Evolutionary conservation across 2,113 vertebrate species (phyloP).

Genomic region (Petroica traversi): DNA sequence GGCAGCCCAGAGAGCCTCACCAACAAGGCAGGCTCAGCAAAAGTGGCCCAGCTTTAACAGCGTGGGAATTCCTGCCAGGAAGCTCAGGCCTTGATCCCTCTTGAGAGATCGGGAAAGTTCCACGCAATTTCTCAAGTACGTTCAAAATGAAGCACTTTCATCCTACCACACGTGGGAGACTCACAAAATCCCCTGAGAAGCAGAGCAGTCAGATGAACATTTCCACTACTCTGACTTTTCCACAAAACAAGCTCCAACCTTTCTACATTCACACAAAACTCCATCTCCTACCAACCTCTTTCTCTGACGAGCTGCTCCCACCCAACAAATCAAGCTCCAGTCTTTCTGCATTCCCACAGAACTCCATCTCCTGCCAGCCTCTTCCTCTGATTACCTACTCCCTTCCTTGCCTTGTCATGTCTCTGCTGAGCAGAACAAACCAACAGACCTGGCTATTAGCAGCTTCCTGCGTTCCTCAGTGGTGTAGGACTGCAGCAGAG

Average conservation of each 20-base stretch:
- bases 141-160: not conserved
- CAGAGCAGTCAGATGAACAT: not conserved
- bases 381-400: not conserved
- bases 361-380: not conserved
- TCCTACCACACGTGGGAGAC: accelerated
- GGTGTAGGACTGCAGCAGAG: constrained; percentile 89
- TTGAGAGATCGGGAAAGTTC: not conserved
- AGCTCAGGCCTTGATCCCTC: not conserved
- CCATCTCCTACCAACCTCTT: not conserved
- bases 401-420: not conserved
- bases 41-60: not conserved
- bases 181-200: not conserved
- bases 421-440: not conserved
- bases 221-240: not conserved
- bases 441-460: constrained; percentile 83
- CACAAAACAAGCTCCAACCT: not conserved
- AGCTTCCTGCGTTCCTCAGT: constrained; percentile 89
- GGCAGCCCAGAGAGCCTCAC: not conserved
- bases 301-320: not conserved
- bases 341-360: not conserved
- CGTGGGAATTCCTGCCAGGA: not conserved
- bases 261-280: not conserved
- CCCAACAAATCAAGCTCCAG: not conserved
- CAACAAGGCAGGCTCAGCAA: not conserved
- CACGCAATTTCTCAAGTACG: not conserved